Evolutionary conservation across 1,140 invertebrate species (phyloP).

Genomic region (Drosophila pallidifrons): DNA sequence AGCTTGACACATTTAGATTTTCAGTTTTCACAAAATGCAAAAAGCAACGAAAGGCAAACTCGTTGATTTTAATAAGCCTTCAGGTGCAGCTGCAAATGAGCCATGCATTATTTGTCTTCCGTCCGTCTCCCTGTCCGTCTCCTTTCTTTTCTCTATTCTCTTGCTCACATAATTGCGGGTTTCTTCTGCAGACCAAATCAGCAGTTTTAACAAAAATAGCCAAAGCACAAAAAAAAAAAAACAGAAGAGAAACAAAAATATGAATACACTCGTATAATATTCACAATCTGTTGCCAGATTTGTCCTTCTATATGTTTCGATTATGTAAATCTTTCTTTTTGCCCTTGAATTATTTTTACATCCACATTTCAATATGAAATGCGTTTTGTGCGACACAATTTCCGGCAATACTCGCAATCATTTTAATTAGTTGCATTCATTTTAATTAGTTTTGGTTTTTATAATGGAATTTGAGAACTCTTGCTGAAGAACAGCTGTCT

Average conservation of each 20-base stretch:
- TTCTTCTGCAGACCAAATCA: slow-evolving; percentile 39
- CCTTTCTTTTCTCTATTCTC: neutral
- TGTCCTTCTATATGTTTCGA: slow-evolving; percentile 29
- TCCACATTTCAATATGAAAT: neutral
- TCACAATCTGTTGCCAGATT: slow-evolving; percentile 34
- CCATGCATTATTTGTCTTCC: slow-evolving; percentile 70
- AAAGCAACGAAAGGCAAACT: slow-evolving; percentile 10
- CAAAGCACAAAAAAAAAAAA: neutral
- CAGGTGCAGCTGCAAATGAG: slow-evolving; percentile 79
- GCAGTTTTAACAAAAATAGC: slow-evolving; percentile 42
- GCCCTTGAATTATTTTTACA: slow-evolving; percentile 30
- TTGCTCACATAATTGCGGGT: slow-evolving; percentile 56
- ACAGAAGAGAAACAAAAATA: neutral
- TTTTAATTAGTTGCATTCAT: neutral
- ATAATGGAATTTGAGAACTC: neutral
- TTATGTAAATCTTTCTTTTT: slow-evolving; percentile 16
- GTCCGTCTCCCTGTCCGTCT: too few relatives aligned
- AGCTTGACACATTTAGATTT: slow-evolving; percentile 31
- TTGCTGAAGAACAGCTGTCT: neutral
- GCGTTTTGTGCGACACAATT: neutral
- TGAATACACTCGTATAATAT: slow-evolving; percentile 8
- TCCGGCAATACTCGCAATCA: neutral
- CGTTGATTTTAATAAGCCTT: slow-evolving; percentile 71
- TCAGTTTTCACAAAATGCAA: neutral
- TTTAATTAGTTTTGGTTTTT: neutral